Evolutionary conservation across 2,797 vertebrate species (phyloP), one percentile per base, ranked within the genome.

Genomic region (Etheostoma perlongum): DNA sequence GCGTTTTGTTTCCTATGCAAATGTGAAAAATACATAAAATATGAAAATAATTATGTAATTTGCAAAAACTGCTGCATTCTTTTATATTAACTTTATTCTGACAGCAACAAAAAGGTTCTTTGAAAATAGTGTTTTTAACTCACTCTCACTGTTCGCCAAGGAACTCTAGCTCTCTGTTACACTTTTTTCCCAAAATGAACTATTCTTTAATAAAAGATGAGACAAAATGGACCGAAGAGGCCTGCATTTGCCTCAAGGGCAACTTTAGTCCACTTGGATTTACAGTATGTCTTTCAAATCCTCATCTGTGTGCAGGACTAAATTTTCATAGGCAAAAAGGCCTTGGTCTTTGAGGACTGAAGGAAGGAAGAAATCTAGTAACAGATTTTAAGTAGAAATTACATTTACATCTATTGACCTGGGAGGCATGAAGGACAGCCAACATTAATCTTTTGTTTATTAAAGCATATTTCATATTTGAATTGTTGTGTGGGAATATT

Each of bases 401-500:
- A 19, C 67, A 68, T 71, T 67, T 67, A 66, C 33, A 66, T 63
- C 33, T 67, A 58, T 30, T 67, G 61, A 72, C 13, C 16, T 57
- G 18, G 46, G 53, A 85, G 59, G 30, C 25, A 42, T 49, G 25
- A 40, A 73, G 33, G 48, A 74, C 18, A 63, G n/a, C 9, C 2
- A 3, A 18, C 40, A 40, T 62, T 23, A 25, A 6, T 42, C 12
- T 46, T 23, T 4, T 64, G 58, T 40, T 63, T 44, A 30, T 14
- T 42, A 21, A 51, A 70, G 23, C 33, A 9, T 8, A 33, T 36
- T 36, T 36, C 11, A 23, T 40, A 30, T 33, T 55, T 58, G 4
- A 53, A 62, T 52, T 74, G 60, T 69, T 52, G 63, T 67, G 21
- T 25, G 51, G 27, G 15, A 19, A 16, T 60, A 51, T 49, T 42